phyloP scores from a whole-genome alignment of 2,113 vertebrate genomes.

The Isichthys henryi region DNA sequence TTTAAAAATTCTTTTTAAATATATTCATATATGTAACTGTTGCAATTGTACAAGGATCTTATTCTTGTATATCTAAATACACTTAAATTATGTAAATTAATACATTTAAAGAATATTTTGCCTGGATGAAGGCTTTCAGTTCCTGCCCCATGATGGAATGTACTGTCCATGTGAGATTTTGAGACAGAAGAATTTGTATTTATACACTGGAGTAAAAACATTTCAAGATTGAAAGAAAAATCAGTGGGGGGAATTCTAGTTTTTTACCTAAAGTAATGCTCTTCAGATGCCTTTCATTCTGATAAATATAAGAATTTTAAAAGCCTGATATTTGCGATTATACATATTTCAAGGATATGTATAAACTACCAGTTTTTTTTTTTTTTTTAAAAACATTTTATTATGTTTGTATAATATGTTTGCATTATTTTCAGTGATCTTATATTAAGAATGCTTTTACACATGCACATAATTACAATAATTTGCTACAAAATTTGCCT shows the following conservation, averaged over 20 bases:
- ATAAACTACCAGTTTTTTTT: not conserved
- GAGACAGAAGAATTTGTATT: not conserved
- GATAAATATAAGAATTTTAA: not conserved
- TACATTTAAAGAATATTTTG: not conserved
- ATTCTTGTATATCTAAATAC: not conserved
- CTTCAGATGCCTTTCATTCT: not conserved
- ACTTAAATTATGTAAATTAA: not conserved
- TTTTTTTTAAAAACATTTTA: not conserved
- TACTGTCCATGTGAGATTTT: not conserved
- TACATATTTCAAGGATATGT: not conserved
- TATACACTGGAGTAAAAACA: not conserved
- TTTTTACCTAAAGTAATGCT: not conserved
- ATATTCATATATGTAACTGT: not conserved
- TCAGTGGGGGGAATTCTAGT: not conserved
- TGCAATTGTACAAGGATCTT: constrained; percentile 19
- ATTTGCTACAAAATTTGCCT: not conserved
- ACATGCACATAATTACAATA: constrained; percentile 5
- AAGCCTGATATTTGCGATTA: not conserved
- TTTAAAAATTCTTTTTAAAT: not conserved
- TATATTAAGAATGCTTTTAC: not conserved
- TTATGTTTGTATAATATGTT: not conserved
- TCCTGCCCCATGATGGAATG: not conserved
- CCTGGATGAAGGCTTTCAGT: not conserved
- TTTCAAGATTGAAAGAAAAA: not conserved
- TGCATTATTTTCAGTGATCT: not conserved